Conservation (phyloP, 2,113 vertebrate genomes). For the Neotragus moschatus region DNA sequence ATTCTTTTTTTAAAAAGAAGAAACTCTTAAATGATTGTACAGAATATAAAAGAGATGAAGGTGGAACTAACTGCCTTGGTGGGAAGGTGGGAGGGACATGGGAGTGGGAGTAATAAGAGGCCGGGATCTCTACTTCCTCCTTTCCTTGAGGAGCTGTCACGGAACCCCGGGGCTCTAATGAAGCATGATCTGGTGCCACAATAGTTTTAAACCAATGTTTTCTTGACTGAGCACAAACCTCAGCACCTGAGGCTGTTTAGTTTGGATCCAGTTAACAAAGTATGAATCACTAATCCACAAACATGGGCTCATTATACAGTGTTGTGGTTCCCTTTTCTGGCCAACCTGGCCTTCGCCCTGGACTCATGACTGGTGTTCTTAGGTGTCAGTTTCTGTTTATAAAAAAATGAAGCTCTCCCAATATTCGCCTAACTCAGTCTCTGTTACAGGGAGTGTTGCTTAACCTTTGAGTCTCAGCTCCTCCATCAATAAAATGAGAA, state of each 20-base stretch:
- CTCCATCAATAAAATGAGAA: not conserved
- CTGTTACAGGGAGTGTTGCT: not conserved
- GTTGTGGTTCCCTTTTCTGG: not conserved
- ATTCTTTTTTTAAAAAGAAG: not conserved
- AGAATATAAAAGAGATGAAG: not conserved
- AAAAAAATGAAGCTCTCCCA: not conserved
- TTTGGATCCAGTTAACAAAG: not conserved
- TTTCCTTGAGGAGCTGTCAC: not conserved
- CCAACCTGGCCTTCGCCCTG: not conserved
- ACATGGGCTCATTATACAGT: not conserved
- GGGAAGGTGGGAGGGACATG: not conserved
- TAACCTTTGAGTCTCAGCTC: not conserved
- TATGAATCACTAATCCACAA: not conserved
- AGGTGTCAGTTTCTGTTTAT: not conserved
- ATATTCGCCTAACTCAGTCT: not conserved
- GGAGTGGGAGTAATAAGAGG: not conserved
- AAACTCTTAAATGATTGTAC: not conserved
- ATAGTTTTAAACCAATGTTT: not conserved
- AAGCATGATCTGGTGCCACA: not conserved
- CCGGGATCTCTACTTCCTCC: not conserved
- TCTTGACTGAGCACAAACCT: not conserved
- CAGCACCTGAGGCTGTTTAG: not conserved
- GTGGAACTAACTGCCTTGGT: not conserved
- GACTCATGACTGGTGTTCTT: not conserved
- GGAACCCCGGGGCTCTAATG: not conserved